These are phyloP conservation scores for Oxyscelio sp. DNA, from an alignment of 2,888 invertebrate genomes.

Conservation along the genomic window DNA sequence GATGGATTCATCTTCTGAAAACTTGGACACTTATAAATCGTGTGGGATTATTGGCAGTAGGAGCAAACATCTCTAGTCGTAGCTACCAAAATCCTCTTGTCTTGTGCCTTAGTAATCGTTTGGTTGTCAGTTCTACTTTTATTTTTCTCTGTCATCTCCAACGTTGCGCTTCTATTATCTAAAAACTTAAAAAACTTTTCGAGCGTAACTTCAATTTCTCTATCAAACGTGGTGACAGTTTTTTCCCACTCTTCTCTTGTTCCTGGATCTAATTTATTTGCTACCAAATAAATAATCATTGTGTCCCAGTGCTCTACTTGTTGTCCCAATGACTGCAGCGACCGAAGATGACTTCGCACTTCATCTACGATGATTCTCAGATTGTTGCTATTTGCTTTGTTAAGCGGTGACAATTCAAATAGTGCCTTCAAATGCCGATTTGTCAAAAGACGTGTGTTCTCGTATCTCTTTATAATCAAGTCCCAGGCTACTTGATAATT, in stretches of 20 bases:
- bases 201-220: not conserved
- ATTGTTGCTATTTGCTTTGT: constrained; percentile 12
- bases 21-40: constrained; percentile 3
- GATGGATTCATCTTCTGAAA: not conserved
- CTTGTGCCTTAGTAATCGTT: not conserved
- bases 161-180: constrained; percentile 6
- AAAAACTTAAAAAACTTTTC: constrained; percentile 20
- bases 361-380: constrained; percentile 44
- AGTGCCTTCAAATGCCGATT: constrained; percentile 43
- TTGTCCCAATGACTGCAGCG: constrained; percentile 24
- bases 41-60: not conserved
- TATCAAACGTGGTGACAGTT: not conserved
- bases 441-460: constrained; percentile 27
- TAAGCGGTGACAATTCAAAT: constrained; percentile 28
- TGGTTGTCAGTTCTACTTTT: constrained; percentile 3
- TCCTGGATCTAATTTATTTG: constrained; percentile 4
- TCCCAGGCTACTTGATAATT: constrained; percentile 39
- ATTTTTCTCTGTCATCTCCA: constrained; percentile 14
- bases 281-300: constrained; percentile 14
- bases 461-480: constrained; percentile 24
- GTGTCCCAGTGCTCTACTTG: constrained; percentile 29
- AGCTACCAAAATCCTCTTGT: not conserved
- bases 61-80: not conserved
- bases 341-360: constrained; percentile 10
- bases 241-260: constrained; percentile 44